These are phyloP conservation scores for Trachelus iudaicus DNA, from an alignment of 2,888 invertebrate genomes.

Conservation along the genomic window DNA sequence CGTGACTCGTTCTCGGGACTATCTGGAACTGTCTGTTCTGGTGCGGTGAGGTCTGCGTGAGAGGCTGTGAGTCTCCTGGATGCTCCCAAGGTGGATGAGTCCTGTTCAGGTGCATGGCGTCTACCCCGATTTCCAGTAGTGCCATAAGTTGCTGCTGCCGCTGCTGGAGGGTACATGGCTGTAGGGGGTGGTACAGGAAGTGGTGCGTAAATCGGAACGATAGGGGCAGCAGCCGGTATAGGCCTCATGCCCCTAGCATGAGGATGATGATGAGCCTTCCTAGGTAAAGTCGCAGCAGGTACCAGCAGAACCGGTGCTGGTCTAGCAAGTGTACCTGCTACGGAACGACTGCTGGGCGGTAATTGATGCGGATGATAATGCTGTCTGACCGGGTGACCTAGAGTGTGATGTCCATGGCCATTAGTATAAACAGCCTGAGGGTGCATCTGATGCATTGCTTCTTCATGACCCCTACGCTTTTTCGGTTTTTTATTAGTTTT, in stretches of 20 bases:
- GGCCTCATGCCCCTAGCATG: slow-evolving; percentile 61
- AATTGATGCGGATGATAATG: slow-evolving; percentile 52
- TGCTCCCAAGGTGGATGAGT: slow-evolving; percentile 44
- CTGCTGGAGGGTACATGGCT: slow-evolving; percentile 68
- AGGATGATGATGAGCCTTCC: slow-evolving; percentile 59
- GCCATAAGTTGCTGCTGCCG: slow-evolving; percentile 66
- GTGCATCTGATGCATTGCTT: slow-evolving; percentile 58
- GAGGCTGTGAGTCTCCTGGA: slow-evolving; percentile 57
- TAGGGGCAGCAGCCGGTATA: slow-evolving; percentile 66
- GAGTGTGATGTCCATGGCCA: slow-evolving; percentile 60
- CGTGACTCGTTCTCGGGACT: slow-evolving; percentile 69
- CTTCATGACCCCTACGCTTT: slow-evolving; percentile 54
- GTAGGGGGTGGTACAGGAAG: slow-evolving; percentile 72
- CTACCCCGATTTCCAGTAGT: slow-evolving; percentile 67
- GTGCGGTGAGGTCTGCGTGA: slow-evolving; percentile 57
- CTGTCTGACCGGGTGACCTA: slow-evolving; percentile 59
- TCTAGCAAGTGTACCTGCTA: slow-evolving; percentile 57
- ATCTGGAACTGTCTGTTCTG: slow-evolving; percentile 40
- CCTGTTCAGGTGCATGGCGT: slow-evolving; percentile 40
- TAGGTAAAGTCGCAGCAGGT: slow-evolving; percentile 68
- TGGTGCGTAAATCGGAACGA: slow-evolving; percentile 64
- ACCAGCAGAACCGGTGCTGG: slow-evolving; percentile 67
- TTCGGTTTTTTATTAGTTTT: slow-evolving; percentile 57
- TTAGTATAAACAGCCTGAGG: slow-evolving; percentile 61
- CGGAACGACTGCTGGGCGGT: slow-evolving; percentile 56